Percentiles rank a stretch among this genome's conserved stretches.
Conservation (phyloP, 2,797 vertebrate species). For the Phylloscopus collybita region DNA sequence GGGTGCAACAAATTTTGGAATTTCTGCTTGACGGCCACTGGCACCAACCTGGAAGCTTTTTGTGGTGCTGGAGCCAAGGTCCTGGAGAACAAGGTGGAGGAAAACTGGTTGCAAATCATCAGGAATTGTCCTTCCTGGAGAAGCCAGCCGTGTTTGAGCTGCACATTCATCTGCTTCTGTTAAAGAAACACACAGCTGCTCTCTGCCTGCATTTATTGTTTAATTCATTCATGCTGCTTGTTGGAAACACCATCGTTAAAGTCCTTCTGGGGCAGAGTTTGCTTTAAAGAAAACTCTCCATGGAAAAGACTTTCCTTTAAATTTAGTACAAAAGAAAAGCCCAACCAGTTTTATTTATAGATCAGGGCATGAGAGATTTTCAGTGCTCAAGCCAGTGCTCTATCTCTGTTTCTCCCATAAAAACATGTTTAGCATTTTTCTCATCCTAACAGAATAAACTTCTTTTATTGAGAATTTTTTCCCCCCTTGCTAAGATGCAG, state of each 20-base stretch:
- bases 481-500: background rate
- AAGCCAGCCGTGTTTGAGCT: rapidly evolving
- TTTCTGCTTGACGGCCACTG: background rate
- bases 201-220: conserved; percentile 11
- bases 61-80: background rate
- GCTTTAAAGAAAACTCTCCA: conserved; percentile 50
- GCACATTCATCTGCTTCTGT: background rate
- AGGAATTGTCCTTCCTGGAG: background rate
- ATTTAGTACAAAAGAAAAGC: conserved; percentile 57
- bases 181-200: conserved; percentile 36
- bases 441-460: conserved; percentile 22
- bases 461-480: background rate
- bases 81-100: background rate
- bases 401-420: conserved; percentile 52
- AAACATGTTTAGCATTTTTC: conserved; percentile 45
- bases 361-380: conserved; percentile 59
- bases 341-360: conserved; percentile 66
- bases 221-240: conserved; percentile 67
- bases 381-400: background rate
- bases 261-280: conserved; percentile 51
- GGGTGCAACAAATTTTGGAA: rapidly evolving
- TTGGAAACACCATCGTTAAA: conserved; percentile 45
- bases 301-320: conserved; percentile 53
- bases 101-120: rapidly evolving
- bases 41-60: background rate